phyloP scores from a whole-genome alignment of 2,797 vertebrate genomes.

The Glyptemys insculpta region DNA sequence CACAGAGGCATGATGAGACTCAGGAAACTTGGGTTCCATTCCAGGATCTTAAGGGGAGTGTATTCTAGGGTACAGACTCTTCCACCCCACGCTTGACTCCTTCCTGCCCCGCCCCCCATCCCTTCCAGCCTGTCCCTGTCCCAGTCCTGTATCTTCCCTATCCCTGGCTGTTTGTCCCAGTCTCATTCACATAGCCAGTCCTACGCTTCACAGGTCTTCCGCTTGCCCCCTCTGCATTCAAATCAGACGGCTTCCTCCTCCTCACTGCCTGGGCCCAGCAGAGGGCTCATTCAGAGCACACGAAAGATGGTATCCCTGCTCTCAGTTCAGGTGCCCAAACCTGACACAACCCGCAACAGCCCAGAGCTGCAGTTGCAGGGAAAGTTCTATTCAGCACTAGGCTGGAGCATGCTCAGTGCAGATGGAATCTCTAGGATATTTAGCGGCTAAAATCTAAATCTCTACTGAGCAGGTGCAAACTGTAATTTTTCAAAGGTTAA shows the following conservation, averaged over 20 bases:
- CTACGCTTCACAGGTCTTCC: background rate
- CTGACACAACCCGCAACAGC: constrained; percentile 47
- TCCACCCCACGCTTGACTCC: background rate
- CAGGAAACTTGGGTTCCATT: background rate
- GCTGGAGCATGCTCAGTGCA: constrained; percentile 54
- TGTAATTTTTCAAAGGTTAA: constrained; percentile 60
- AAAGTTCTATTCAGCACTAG: constrained; percentile 24
- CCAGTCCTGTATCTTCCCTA: background rate
- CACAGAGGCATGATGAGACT: background rate
- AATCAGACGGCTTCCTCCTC: background rate
- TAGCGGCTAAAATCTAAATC: constrained; percentile 45
- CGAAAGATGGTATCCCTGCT: background rate
- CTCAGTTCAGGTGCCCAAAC: background rate
- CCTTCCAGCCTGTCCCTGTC: background rate
- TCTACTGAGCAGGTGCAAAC: constrained; percentile 61
- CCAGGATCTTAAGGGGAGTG: background rate
- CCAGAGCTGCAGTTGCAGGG: constrained; percentile 29
- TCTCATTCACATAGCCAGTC: background rate
- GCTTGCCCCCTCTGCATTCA: background rate
- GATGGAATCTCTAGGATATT: constrained; percentile 71
- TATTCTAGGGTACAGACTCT: background rate
- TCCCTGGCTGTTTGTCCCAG: background rate
- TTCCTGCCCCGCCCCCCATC: background rate
- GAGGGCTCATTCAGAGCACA: background rate
- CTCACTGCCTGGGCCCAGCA: accelerated